These are phyloP conservation scores for Gisinianus flammeolus DNA, from an alignment of 2,888 invertebrate species.

Conservation along the genomic window DNA sequence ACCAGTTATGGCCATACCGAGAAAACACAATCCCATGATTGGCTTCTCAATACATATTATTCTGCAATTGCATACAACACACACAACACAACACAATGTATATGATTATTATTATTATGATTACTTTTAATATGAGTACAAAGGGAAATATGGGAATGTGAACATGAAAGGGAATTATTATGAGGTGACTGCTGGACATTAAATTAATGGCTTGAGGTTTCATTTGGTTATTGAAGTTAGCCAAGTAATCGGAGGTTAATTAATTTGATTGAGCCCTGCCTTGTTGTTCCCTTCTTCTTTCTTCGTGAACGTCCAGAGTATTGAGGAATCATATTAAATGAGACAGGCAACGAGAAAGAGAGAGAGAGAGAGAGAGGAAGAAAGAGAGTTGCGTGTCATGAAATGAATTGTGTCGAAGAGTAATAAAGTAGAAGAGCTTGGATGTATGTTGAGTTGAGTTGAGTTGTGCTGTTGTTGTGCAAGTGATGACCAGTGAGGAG, in stretches of 20 bases:
- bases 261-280: constrained; percentile 13
- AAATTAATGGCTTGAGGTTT: constrained; percentile 35
- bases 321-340: not conserved
- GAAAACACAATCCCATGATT: too few species aligned
- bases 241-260: constrained; percentile 28
- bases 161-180: too few species aligned
- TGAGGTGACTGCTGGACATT: too few species aligned
- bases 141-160: too few species aligned
- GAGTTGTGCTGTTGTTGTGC: constrained; percentile 12
- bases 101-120: too few species aligned
- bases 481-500: not conserved
- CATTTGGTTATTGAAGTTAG: constrained; percentile 25
- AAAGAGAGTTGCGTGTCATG: not conserved
- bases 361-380: not conserved
- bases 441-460: constrained; percentile 1
- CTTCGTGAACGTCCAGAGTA: not conserved
- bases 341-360: not conserved
- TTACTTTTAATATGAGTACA: too few species aligned
- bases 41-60: too few species aligned
- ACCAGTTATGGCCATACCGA: too few species aligned
- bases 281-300: not conserved
- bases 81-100: too few species aligned
- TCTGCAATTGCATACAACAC: too few species aligned
- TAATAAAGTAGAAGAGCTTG: not conserved
- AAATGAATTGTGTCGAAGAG: constrained; percentile 1